Percentiles rank a stretch among this genome's conserved stretches.
Evolutionary conservation across 2,888 invertebrate species (phyloP).

Genomic region (Bibio marci): DNA sequence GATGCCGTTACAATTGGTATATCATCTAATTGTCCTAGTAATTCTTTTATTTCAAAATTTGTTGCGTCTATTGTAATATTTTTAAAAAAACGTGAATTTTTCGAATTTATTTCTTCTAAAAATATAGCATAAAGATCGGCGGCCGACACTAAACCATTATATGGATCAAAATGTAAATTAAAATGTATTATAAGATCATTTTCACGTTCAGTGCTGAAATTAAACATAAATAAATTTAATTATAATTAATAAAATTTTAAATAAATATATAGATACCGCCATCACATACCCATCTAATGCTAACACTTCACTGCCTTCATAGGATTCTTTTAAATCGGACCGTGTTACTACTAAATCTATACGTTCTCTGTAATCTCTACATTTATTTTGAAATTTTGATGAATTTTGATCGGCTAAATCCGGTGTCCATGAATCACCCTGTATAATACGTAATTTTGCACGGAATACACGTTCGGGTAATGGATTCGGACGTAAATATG

Average conservation of each 20-base stretch:
- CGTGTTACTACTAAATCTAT: constrained; percentile 56
- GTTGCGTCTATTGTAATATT: constrained; percentile 46
- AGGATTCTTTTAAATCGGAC: constrained; percentile 58
- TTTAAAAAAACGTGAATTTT: constrained; percentile 38
- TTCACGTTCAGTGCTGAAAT: constrained; percentile 35
- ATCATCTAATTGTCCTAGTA: constrained; percentile 25
- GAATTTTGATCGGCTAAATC: constrained; percentile 49
- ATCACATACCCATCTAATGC: constrained; percentile 73
- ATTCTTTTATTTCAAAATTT: constrained; percentile 45
- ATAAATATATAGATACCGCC: constrained; percentile 6
- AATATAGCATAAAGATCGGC: constrained; percentile 48
- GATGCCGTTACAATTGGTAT: constrained; percentile 21
- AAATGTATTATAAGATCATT: constrained; percentile 64
- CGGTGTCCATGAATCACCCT: constrained; percentile 50
- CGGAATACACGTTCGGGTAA: constrained; percentile 67
- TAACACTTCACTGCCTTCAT: constrained; percentile 61
- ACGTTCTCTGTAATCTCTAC: constrained; percentile 56
- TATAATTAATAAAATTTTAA: constrained; percentile 24
- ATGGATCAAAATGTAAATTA: constrained; percentile 69
- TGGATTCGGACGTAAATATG: constrained; percentile 35
- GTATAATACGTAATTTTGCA: constrained; percentile 56
- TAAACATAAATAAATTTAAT: not conserved
- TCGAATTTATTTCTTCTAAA: constrained; percentile 42
- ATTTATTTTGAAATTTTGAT: constrained; percentile 51
- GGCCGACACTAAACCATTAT: constrained; percentile 45